Percentiles rank a stretch among this genome's conserved stretches.
Conservation (phyloP, 2,888 invertebrate species). For the Drosophila eohydei region DNA sequence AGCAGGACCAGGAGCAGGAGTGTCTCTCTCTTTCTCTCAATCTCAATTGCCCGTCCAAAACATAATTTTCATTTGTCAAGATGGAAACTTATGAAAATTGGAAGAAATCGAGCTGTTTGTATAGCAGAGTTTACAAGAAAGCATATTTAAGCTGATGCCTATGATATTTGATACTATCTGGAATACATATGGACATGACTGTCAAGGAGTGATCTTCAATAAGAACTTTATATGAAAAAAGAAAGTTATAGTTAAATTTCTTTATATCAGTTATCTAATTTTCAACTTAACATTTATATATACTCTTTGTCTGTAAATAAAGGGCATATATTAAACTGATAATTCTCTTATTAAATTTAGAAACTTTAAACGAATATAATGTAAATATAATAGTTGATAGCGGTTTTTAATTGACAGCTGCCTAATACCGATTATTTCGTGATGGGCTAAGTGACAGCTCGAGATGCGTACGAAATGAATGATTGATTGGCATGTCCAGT, state of each 20-base stretch:
- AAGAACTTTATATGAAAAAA: neutral
- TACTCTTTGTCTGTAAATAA: neutral
- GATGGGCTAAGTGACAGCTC: constrained; percentile 52
- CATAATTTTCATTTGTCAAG: constrained; percentile 61
- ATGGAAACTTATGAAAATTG: neutral
- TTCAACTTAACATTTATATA: no score
- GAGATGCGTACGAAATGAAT: constrained; percentile 33
- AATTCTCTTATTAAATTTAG: neutral
- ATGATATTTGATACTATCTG: no score
- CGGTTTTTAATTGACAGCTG: constrained; percentile 13
- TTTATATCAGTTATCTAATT: neutral
- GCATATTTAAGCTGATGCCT: neutral
- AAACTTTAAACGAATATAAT: constrained; percentile 4
- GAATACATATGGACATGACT: no score
- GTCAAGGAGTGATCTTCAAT: no score
- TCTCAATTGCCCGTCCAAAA: constrained; percentile 1
- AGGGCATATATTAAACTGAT: neutral
- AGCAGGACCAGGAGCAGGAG: neutral
- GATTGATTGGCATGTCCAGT: constrained; percentile 28
- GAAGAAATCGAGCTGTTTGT: neutral
- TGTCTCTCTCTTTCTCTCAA: neutral
- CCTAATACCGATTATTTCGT: constrained; percentile 20
- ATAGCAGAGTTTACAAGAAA: neutral
- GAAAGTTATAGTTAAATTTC: neutral
- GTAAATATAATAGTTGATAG: neutral